Evolutionary conservation across 2,797 vertebrate species (phyloP).

Genomic region (Sebastes miniatus): DNA sequence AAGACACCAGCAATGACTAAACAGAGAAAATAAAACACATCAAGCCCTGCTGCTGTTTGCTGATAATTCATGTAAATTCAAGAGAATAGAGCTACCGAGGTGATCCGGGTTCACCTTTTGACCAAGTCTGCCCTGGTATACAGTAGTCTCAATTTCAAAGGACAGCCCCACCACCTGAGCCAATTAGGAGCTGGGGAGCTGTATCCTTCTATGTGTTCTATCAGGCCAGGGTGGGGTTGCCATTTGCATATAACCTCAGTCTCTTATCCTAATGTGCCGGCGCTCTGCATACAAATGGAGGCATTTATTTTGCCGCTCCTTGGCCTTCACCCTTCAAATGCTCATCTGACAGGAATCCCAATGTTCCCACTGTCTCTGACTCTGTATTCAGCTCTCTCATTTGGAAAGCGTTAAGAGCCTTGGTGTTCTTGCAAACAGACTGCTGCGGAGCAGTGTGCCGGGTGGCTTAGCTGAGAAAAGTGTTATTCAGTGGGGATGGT

Average conservation of each 20-base stretch:
- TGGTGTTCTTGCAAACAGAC: constrained; percentile 55
- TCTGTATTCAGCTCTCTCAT: constrained; percentile 65
- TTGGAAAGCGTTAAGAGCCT: constrained; percentile 58
- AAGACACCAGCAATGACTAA: background rate
- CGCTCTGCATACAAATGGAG: constrained; percentile 85
- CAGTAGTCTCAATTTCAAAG: constrained; percentile 84
- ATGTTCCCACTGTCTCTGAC: constrained; percentile 66
- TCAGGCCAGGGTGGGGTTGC: constrained; percentile 68
- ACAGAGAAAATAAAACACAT: constrained; percentile 16
- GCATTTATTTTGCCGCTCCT: constrained; percentile 78
- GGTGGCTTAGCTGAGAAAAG: constrained; percentile 36
- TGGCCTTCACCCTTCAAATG: constrained; percentile 75
- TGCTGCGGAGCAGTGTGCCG: constrained; percentile 12
- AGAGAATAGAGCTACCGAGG: constrained; percentile 27
- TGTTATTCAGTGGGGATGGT: constrained; percentile 37
- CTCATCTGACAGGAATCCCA: constrained; percentile 82
- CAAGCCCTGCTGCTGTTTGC: constrained; percentile 16
- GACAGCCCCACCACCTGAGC: constrained; percentile 79
- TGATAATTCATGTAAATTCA: constrained; percentile 67
- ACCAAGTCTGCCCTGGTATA: constrained; percentile 69
- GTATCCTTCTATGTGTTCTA: constrained; percentile 67
- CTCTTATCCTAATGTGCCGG: constrained; percentile 78
- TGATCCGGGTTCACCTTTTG: constrained; percentile 71
- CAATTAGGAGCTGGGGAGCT: constrained; percentile 73
- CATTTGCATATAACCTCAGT: constrained; percentile 86